Evolutionary conservation across 2,797 vertebrate species (phyloP).

Genomic region (Sebastiscus tertius): DNA sequence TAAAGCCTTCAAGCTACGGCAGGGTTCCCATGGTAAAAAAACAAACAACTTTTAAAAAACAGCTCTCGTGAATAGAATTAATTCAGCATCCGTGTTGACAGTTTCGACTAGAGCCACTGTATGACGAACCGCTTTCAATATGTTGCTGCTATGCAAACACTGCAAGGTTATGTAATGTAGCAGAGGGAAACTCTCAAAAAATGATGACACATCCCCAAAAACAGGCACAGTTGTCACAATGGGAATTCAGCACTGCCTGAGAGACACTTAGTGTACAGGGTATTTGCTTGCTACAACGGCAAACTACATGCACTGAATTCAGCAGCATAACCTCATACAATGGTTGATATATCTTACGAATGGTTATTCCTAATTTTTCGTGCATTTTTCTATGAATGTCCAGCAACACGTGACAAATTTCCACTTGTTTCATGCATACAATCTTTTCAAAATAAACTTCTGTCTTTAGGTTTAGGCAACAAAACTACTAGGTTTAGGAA

Average conservation of each 20-base stretch:
- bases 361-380: too few relatives aligned
- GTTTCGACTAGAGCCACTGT: neutral
- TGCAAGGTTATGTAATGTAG: neutral
- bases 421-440: too few relatives aligned
- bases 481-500: too few relatives aligned
- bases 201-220: neutral
- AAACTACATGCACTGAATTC: neutral
- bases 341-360: too few relatives aligned
- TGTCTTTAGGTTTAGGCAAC: too few relatives aligned
- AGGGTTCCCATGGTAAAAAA: slow-evolving; percentile 8
- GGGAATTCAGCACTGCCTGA: neutral
- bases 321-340: rapidly evolving
- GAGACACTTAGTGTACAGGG: neutral
- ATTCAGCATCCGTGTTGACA: neutral
- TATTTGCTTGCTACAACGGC: neutral
- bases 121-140: slow-evolving; percentile 3
- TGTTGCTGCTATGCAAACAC: neutral
- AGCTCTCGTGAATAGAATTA: neutral
- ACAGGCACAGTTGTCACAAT: neutral
- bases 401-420: too few relatives aligned
- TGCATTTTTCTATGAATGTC: too few relatives aligned
- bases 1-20: neutral
- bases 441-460: too few relatives aligned
- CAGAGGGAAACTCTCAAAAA: neutral
- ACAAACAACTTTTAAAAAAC: neutral